Base-by-base conservation (phyloP, 2,888 invertebrate species). In the Cheilosia vulpina region DNA sequence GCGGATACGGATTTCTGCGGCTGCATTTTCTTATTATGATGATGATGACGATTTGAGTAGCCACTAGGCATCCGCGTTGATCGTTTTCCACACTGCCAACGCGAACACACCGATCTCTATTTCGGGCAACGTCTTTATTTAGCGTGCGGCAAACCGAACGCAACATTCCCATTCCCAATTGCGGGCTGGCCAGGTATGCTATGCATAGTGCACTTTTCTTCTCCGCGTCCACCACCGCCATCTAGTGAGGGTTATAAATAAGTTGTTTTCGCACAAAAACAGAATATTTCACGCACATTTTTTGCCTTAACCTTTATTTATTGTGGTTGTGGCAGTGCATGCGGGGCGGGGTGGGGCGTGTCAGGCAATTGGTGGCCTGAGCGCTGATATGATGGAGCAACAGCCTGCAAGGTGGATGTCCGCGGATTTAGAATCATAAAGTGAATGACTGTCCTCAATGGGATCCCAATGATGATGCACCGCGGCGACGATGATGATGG, bases 251-350 rank as follows among this genome's bases (percentile, higher is more conserved):
- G 43, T 66, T 81, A 81, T 72, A 81, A 77, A 81, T 34, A 17
- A 11, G 15, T 31, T 31, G 15, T 58, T 63, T 75, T 76, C 34
- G 53, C 60, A 45, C 19, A 34, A 68, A 65, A 71, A 66, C 69
- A 71, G 55, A 84, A 47, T 52, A 68, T 38, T 62, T 77, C n/a
- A 58, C 62, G 65, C 58, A 43, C 43, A 65, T 72, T 81, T 80
- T 63, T 85, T 60, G 85, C 85, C 85, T 85, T 85, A 85, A 85
- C 85, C 85, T 85, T 85, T 85, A 81, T 85, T 80, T 81, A 72
- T 81, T 77, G 55, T 62, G 45, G 24, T 81, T 77, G 55, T 62
- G 45, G 24, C 52, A 58, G 17, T 24, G 66, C 27, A 13, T 52
- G 15, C 34, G 50, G 31, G 43, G 55, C 41, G 13, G 65, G 77